These are phyloP conservation scores for Leucoptera coffeella DNA, from an alignment of 2,888 invertebrate genomes.

Conservation along the genomic window DNA sequence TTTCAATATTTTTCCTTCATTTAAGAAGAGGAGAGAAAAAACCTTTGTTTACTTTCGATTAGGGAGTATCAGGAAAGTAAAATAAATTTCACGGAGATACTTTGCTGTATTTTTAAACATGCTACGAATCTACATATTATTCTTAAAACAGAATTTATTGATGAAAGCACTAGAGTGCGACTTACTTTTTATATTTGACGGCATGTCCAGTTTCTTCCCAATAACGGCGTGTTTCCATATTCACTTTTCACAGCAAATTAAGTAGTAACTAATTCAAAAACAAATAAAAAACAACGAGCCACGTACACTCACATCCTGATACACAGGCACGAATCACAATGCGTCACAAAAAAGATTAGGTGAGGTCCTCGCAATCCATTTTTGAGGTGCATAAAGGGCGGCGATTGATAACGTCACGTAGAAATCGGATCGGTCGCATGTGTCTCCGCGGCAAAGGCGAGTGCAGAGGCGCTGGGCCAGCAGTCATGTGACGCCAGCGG, in stretches of 20 bases:
- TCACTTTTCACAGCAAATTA: constrained; percentile 7
- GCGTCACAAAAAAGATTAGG: constrained; percentile 10
- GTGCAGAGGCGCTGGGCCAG: constrained; percentile 16
- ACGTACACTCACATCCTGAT: too few relatives aligned
- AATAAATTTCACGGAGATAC: not conserved
- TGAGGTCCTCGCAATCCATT: constrained; percentile 19
- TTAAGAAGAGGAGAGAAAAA: too few relatives aligned
- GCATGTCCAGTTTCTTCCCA: constrained; percentile 40
- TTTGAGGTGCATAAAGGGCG: not conserved
- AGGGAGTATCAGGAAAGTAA: not conserved
- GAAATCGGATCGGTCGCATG: not conserved
- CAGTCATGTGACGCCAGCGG: constrained; percentile 21
- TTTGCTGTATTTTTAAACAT: too few relatives aligned
- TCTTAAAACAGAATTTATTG: not conserved
- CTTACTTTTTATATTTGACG: constrained; percentile 42
- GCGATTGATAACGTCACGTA: not conserved
- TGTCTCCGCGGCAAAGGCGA: too few relatives aligned
- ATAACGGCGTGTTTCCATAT: constrained; percentile 39
- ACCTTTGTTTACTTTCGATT: too few relatives aligned
- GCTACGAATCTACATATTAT: not conserved
- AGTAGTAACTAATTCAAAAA: not conserved
- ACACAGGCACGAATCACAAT: too few relatives aligned
- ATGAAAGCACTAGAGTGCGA: constrained; percentile 4
- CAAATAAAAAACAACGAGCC: not conserved
- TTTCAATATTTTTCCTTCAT: too few relatives aligned